Conservation (phyloP, 2,797 vertebrate genomes). For the Leucoraja ocellata region DNA sequence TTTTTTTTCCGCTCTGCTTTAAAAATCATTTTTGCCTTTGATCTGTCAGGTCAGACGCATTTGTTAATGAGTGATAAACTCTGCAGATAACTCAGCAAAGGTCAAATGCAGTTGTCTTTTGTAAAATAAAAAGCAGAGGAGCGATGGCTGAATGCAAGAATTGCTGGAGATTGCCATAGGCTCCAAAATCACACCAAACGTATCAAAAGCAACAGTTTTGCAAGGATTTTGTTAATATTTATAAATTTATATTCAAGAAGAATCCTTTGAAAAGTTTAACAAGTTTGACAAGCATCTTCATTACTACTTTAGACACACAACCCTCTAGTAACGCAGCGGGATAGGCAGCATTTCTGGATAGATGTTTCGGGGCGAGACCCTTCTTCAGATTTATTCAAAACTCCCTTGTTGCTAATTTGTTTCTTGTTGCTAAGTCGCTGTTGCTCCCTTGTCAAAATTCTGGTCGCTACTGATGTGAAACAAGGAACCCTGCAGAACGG, state of each 20-base stretch:
- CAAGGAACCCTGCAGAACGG: neutral
- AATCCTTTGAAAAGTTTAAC: neutral
- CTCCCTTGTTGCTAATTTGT: neutral
- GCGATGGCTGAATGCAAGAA: neutral
- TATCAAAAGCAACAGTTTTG: neutral
- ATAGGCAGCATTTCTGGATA: too few relatives aligned
- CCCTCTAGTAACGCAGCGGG: too few relatives aligned
- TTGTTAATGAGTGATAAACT: neutral
- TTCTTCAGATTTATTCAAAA: neutral
- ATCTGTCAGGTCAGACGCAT: neutral
- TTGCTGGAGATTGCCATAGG: neutral
- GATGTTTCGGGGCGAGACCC: too few relatives aligned
- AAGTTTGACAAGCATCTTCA: neutral
- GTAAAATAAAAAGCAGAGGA: neutral
- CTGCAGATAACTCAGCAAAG: neutral
- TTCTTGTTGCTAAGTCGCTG: too few relatives aligned
- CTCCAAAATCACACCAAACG: neutral
- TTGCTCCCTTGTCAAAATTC: too few relatives aligned
- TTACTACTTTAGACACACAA: neutral
- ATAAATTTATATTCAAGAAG: neutral
- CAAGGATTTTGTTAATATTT: too few relatives aligned
- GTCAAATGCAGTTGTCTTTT: neutral
- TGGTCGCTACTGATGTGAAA: neutral
- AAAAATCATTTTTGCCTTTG: neutral
- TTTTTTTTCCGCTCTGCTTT: neutral